These are phyloP conservation scores for Erebia ligea DNA, from an alignment of 2,888 invertebrate genomes.

Conservation along the genomic window DNA sequence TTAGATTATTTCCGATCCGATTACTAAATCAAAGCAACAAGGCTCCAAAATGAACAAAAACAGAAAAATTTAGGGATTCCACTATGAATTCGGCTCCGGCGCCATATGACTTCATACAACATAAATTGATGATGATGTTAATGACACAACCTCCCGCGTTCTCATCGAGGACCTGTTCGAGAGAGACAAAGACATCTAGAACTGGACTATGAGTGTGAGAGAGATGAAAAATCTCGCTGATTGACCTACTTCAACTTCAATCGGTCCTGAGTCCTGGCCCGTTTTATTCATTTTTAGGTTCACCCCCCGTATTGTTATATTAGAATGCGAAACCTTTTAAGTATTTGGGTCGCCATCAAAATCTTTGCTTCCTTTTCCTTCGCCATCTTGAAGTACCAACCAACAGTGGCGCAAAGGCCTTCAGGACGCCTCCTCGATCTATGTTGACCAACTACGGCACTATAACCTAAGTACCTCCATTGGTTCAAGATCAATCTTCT, in stretches of 20 bases:
- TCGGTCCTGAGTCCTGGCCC: conserved; percentile 5
- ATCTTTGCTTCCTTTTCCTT: no score
- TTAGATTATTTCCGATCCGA: no score
- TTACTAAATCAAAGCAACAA: no score
- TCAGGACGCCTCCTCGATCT: no score
- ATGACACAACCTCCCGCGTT: conserved; percentile 44
- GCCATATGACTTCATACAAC: conserved; percentile 36
- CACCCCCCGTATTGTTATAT: conserved; percentile 10
- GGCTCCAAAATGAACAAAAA: neutral
- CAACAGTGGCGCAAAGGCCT: no score
- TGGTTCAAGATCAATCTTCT: no score
- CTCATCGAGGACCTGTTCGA: conserved; percentile 27
- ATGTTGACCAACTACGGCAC: no score
- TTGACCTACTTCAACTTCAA: neutral
- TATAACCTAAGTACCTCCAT: no score
- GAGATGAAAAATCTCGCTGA: neutral
- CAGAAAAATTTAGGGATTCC: conserved; percentile 2
- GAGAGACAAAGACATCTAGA: conserved; percentile 1
- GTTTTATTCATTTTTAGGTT: conserved; percentile 10
- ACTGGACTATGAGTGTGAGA: conserved; percentile 11
- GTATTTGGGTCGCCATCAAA: no score
- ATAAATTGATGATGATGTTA: conserved; percentile 40
- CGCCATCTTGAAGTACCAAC: no score
- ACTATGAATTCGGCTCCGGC: conserved; percentile 38
- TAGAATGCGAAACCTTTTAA: no score